Percentiles rank a stretch among this genome's conserved stretches.
These are phyloP conservation scores for Falcaria lacertinaria DNA, from an alignment of 2,888 invertebrate genomes.

Conservation along the genomic window DNA sequence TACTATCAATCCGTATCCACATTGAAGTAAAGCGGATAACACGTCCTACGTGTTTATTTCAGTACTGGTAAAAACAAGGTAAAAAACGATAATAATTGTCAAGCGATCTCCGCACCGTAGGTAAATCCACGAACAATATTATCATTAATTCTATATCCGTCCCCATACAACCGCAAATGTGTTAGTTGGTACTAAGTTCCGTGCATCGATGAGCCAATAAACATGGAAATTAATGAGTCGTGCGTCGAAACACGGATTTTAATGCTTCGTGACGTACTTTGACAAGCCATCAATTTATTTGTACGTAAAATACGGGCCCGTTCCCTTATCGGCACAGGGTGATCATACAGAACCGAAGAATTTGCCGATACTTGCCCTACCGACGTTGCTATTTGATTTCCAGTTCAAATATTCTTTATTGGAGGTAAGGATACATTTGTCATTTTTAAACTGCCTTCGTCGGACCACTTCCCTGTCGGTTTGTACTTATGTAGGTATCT, in stretches of 20 bases:
- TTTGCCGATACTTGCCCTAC: not conserved
- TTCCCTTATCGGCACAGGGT: conserved; percentile 1
- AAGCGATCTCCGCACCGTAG: too few relatives aligned
- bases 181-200: conserved; percentile 35
- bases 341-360: conserved; percentile 1
- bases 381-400: not conserved
- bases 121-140: not conserved
- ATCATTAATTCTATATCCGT: not conserved
- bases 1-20: too few relatives aligned
- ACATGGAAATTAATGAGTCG: conserved; percentile 68
- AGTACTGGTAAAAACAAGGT: too few relatives aligned
- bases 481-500: too few relatives aligned
- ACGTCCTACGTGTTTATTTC: too few relatives aligned
- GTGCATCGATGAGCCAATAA: conserved; percentile 59
- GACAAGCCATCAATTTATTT: conserved; percentile 48
- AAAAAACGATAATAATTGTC: too few relatives aligned
- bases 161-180: conserved; percentile 8
- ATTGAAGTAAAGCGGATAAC: too few relatives aligned
- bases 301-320: conserved; percentile 35
- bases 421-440: not conserved
- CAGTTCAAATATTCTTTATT: not conserved
- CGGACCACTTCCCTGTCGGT: not conserved
- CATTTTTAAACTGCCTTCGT: not conserved
- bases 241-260: conserved; percentile 68
- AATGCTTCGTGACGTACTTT: conserved; percentile 65